Base-by-base conservation (phyloP, 1,140 invertebrate genomes). In the silkworm (Bombyx mori) region DNA sequence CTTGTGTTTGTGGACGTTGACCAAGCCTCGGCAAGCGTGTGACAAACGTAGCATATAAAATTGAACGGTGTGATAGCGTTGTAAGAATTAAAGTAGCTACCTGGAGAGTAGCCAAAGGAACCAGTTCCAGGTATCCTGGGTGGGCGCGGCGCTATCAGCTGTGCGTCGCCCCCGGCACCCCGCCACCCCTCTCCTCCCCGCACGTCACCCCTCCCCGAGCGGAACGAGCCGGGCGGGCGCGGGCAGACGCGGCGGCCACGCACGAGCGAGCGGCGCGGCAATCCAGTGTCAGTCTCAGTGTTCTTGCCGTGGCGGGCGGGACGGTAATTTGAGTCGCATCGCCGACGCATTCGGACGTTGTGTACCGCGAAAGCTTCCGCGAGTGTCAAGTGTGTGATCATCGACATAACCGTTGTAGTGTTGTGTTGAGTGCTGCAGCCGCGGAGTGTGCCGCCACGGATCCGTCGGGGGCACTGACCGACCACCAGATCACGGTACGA, bases 381-480 rank as follows among this genome's bases (percentile, higher is more conserved):
- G 52, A 8, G 26, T 43, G 22, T 42, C 52, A 42, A 22, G 8
- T 52, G 12, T 12, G 48, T 42, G 26, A 42, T 42, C 51, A 35
- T 52, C 42, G 50, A 51, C 22, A 35, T 8, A 35, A 22, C 50
- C 26, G 50, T 35, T 51, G 50, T 51, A 51, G 50, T 51, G 18
- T 7, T 9, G 48, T 8, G 47, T 42, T 35, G 35, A 10, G 18
- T 54, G 50, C 58, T 42, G 9, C 52, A 8, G 48, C 35, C 44
- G 47, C 44, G 60, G 62, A 67, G 63, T 48, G 60, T 54, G 58
- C 63, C 60, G 66, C 60, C 58, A 56, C 52, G 52, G 12, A 62
- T 62, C 57, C 61, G 48, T 42, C 54, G 74, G 66, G 73, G 71
- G 65, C 76, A 66, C 62, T 71, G 73, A 79, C 78, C 76, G 75